phyloP scores from a whole-genome alignment of 1,140 invertebrate genomes.

The Brachionus asplanchnoidis region DNA sequence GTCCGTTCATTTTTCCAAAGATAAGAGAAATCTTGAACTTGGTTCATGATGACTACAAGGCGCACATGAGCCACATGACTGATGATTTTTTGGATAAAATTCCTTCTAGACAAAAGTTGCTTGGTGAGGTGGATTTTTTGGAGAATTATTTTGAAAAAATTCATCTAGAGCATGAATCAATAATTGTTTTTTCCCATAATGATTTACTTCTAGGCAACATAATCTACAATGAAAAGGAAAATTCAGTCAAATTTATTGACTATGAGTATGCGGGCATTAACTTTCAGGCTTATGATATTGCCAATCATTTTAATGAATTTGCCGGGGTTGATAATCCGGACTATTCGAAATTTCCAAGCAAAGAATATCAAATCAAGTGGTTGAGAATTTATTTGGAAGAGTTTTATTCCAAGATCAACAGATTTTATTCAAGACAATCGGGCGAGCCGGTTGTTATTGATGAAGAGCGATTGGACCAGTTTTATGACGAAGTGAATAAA shows the following conservation, averaged over 20 bases:
- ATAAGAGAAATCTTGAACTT: conserved; percentile 7
- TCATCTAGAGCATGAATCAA: not conserved
- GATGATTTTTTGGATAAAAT: not conserved
- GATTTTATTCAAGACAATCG: conserved; percentile 19
- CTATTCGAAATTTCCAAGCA: conserved; percentile 68
- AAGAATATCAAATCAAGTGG: conserved; percentile 60
- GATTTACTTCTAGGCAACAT: conserved; percentile 91
- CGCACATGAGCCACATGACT: not conserved
- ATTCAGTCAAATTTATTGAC: conserved; percentile 81
- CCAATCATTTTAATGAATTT: conserved; percentile 96
- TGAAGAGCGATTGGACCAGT: conserved; percentile 63
- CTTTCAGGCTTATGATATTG: conserved; percentile 92
- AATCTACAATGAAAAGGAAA: conserved; percentile 69
- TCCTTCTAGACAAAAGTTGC: not conserved
- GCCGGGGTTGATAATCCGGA: conserved; percentile 66
- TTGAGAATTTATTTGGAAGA: conserved; percentile 26
- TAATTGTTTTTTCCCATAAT: conserved; percentile 89
- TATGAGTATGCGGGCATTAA: conserved; percentile 92
- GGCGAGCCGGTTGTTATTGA: conserved; percentile 45
- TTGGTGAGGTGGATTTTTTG: not conserved
- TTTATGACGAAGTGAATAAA: conserved; percentile 74
- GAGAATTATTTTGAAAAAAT: conserved; percentile 46
- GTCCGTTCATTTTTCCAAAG: conserved; percentile 25
- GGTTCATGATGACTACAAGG: conserved; percentile 9
- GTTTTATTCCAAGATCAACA: conserved; percentile 11